These are phyloP conservation scores for Helobdella robusta DNA, from an alignment of 2,888 invertebrate genomes.

Conservation along the genomic window DNA sequence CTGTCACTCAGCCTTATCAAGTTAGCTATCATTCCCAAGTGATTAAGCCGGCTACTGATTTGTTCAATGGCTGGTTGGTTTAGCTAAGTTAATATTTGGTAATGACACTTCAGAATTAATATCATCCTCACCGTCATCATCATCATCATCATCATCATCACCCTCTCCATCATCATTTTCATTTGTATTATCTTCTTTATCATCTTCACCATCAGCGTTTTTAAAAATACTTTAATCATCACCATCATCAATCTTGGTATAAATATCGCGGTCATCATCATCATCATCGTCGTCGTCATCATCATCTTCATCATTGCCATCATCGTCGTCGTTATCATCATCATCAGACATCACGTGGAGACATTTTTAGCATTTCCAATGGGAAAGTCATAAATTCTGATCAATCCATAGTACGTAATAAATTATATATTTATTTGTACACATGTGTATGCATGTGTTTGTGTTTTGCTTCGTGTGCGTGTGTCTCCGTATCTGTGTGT, in stretches of 20 bases:
- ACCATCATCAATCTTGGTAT: background rate
- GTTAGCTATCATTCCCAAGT: too few relatives aligned
- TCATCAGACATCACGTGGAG: background rate
- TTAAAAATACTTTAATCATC: background rate
- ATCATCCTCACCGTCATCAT: background rate
- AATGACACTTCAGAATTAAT: too few relatives aligned
- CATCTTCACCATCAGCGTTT: background rate
- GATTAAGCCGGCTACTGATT: too few relatives aligned
- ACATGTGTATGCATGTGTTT: too few relatives aligned
- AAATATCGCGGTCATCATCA: background rate
- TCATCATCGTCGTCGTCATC: constrained; percentile 4
- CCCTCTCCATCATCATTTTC: background rate
- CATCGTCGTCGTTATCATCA: constrained; percentile 13
- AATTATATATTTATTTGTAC: too few relatives aligned
- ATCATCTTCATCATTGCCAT: background rate
- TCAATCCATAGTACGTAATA: too few relatives aligned
- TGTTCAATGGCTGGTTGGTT: too few relatives aligned
- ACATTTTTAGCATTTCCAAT: background rate
- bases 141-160: background rate
- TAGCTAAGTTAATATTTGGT: too few relatives aligned
- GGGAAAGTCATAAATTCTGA: too few relatives aligned
- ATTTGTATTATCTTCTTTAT: background rate
- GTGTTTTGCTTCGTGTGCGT: too few relatives aligned
- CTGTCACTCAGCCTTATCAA: too few relatives aligned
- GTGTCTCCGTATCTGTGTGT: too few relatives aligned